phyloP scores from a whole-genome alignment of 1,140 invertebrate species.

The Streblospio benedicti region DNA sequence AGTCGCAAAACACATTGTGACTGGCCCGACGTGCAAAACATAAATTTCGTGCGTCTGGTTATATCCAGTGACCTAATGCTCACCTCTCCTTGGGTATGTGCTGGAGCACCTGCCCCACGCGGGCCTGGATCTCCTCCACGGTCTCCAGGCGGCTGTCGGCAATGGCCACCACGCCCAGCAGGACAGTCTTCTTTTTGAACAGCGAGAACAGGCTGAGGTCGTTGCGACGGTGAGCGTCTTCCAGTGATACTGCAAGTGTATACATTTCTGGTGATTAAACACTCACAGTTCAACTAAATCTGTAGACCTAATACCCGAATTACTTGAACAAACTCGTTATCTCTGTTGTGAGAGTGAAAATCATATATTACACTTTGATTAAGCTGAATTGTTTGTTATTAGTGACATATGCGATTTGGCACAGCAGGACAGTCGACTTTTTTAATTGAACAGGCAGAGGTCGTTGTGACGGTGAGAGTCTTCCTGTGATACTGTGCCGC shows the following conservation, averaged over 20 bases:
- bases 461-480: no score
- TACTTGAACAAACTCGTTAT: constrained; percentile 1
- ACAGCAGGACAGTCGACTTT: no score
- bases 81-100: constrained; percentile 7
- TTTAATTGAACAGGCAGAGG: no score
- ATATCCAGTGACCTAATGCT: no score
- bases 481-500: no score
- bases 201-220: constrained; percentile 1
- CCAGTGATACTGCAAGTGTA: constrained; percentile 1
- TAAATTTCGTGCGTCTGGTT: no score
- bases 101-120: neutral
- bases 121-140: constrained; percentile 6
- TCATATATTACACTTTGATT: no score
- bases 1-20: no score
- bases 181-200: constrained; percentile 6
- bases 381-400: no score
- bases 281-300: neutral
- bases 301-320: constrained; percentile 1
- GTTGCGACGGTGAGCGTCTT: constrained; percentile 8
- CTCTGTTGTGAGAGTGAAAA: no score
- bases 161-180: constrained; percentile 4
- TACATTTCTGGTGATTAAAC: neutral
- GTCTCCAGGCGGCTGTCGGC: neutral
- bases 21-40: no score
- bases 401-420: no score